Evolutionary conservation across 53 echinoderm and acorn worm genomes (phyloP), one percentile per base, ranked within the genome.

Genomic region (Holothuria leucospilota): DNA sequence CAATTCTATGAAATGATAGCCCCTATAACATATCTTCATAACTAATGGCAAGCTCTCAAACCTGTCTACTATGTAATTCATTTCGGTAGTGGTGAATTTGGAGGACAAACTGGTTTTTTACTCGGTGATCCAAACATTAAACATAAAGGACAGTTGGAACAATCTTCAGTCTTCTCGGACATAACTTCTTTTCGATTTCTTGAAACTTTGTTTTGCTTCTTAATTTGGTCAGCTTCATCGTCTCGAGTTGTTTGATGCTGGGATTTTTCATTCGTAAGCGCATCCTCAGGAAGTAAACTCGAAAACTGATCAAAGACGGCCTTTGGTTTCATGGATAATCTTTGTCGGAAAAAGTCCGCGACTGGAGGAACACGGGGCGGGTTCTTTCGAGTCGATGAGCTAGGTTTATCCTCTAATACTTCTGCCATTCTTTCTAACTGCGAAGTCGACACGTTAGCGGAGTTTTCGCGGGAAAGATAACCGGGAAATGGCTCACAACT

Each of bases 341-440:
- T 51, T 78, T 78, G 49, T 23, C 79, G 79, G 28, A 78, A 78
- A 18, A 78, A 78, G 14, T 52, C 79, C 26, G 79, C 49, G 27
- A 78, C 56, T 24, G 79, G 59, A 28, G 79, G 79, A 78, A 78
- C 52, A 13, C 46, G 29, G 12, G 24, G n/a, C 13, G 60, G 29
- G 24, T 2, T 39, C 29, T 29, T 20, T 12, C 20, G 20, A 78
- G 8, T 27, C 13, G 79, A 51, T 21, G 30, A 12, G 52, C 14
- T 18, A 46, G 49, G 51, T 25, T 59, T 13, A 46, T 46, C 39
- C n/a, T 72, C 40, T 39, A 78, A 25, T 11, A 78, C 30, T 30
- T 78, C 79, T 78, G 79, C 79, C 79, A 78, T 78, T 56, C 79
- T 51, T 78, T 53, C 29, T 15, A 78, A 29, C 56, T 78, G 79